phyloP scores from a whole-genome alignment of 2,888 invertebrate genomes.

The Dioctria linearis region DNA sequence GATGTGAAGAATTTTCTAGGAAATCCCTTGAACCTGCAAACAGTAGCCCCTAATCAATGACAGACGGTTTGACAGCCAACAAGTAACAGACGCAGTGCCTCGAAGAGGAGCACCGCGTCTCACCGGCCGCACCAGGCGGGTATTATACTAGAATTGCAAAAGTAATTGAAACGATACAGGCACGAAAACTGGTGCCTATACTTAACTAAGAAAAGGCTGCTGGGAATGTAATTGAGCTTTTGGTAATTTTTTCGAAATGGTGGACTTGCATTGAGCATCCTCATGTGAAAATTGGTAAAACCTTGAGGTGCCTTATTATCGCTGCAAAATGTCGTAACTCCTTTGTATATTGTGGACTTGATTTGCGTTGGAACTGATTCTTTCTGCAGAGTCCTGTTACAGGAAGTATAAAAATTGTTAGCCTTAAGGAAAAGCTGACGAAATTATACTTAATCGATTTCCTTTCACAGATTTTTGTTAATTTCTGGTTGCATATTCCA shows the following conservation, averaged over 20 bases:
- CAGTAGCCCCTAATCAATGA: background rate
- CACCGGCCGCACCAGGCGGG: background rate
- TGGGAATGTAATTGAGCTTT: constrained; percentile 44
- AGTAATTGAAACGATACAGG: constrained; percentile 22
- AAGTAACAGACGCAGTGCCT: background rate
- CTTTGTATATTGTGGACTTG: no score
- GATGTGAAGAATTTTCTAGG: constrained; percentile 30
- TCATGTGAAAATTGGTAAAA: background rate
- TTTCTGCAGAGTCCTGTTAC: no score
- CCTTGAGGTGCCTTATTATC: background rate
- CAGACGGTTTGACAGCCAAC: constrained; percentile 16
- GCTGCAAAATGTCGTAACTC: no score
- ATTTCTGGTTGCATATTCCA: no score
- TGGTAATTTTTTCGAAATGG: constrained; percentile 34
- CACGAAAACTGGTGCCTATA: constrained; percentile 22
- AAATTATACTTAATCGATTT: no score
- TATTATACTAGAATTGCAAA: background rate
- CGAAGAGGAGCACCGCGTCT: background rate
- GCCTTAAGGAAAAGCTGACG: no score
- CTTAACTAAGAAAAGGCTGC: constrained; percentile 4
- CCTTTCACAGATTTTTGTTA: no score
- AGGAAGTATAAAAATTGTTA: no score
- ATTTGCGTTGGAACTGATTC: no score
- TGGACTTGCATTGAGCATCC: background rate
- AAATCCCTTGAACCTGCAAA: background rate